Percentiles rank a stretch among this genome's conserved stretches.
Evolutionary conservation across 1,140 invertebrate species (phyloP).

Genomic region (Bactericera cockerelli): DNA sequence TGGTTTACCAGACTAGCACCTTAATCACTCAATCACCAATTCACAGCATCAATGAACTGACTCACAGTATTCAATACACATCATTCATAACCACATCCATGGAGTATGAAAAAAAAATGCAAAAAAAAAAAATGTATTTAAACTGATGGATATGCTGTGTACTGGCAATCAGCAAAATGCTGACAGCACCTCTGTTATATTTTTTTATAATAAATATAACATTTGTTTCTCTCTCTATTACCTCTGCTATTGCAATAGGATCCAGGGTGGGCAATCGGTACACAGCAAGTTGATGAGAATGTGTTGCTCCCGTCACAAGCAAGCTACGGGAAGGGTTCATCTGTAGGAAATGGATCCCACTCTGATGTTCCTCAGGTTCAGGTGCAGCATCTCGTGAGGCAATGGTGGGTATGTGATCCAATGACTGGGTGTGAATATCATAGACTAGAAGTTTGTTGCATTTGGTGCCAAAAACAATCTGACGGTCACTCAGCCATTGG

Average conservation of each 20-base stretch:
- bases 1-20: too few relatives aligned
- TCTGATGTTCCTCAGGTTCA: slow-evolving; percentile 45
- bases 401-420: slow-evolving; percentile 74
- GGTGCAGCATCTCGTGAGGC: slow-evolving; percentile 42
- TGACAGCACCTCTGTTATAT: too few relatives aligned
- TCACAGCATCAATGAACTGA: too few relatives aligned
- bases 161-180: too few relatives aligned
- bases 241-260: slow-evolving; percentile 86
- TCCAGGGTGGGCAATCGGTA: slow-evolving; percentile 85
- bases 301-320: slow-evolving; percentile 79
- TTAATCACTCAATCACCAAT: too few relatives aligned
- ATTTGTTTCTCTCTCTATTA: too few relatives aligned
- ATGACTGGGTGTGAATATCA: slow-evolving; percentile 55
- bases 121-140: too few relatives aligned
- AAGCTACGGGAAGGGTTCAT: slow-evolving; percentile 84
- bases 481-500: slow-evolving; percentile 85
- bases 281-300: slow-evolving; percentile 84
- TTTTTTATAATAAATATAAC: too few relatives aligned
- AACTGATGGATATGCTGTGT: too few relatives aligned
- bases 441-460: slow-evolving; percentile 88
- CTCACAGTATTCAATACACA: too few relatives aligned
- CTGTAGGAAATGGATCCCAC: slow-evolving; percentile 84
- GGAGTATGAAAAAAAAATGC: too few relatives aligned
- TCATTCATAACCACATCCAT: too few relatives aligned
- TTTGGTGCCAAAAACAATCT: slow-evolving; percentile 50